Base-by-base conservation (phyloP, 2,888 invertebrate species). In the Pyralis farinalis region DNA sequence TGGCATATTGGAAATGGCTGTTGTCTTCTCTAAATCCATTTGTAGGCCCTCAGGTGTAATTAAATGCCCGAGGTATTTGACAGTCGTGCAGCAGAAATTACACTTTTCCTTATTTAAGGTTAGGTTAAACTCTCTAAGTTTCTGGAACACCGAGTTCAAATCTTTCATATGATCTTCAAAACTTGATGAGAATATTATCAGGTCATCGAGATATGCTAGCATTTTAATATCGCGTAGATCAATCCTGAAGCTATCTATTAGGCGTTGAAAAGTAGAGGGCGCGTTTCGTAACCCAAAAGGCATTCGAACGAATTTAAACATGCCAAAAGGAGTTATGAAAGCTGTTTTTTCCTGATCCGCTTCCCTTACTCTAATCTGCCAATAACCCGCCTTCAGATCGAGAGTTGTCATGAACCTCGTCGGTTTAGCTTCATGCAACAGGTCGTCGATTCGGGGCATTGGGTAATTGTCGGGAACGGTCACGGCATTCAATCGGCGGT, bases 211-310 rank as follows among this genome's bases (percentile, higher is more conserved):
- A 34, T 67, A 69, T 8, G 45, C 38, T 7, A 45, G 33, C 12
- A 43, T 12, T n/a, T 43, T 35, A 8, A 25, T 32, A 11, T 9
- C 25, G 2, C 7, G 7, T 20, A 38, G 28, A n/a, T 37, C 31
- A 1, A 35, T 4, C 3, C 39, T 30, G 0, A 54, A 37, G 31
- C 43, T 32, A 22, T 51, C 50, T 3, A 50, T 44, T 1, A 55
- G 3, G 1, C 58, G 30, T 30, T 60, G 56, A 25, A 68, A 68
- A 0, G 63, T 68, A 0, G 64, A 51, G 0, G 65, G 63, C 0
- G 66, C 65, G 29, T 68, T 67, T 1, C 55, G 43, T 1, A 69
- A 25, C 0, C 68, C 67, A 28, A 70, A 66, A 0, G 63, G 61
- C 66, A 67, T 67, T 9, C 66, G 39, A 1, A 49, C 46, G 30